Evolutionary conservation across 35 echinoderm and acorn worm species (phyloP), one percentile per base, ranked within the genome.

Genomic region (Stichopus chloronotus): DNA sequence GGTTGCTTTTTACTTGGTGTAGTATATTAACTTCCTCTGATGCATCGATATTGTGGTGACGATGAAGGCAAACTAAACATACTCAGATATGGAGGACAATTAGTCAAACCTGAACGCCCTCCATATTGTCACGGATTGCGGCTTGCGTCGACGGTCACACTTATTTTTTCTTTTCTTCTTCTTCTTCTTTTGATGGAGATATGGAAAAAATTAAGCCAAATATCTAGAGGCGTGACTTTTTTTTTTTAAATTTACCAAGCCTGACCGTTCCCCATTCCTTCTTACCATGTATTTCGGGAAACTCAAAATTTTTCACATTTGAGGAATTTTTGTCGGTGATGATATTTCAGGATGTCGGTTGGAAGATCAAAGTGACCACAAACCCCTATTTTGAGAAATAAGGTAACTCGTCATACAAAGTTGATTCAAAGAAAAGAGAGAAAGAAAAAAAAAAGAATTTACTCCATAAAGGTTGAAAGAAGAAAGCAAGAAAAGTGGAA

Each of bases 61-160:
- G 69, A 74, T 74, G 69, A 74, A 43, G 30, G 30, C 30, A 43
- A 14, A 20, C 17, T 74, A 74, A 74, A 16, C 13, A 74, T 19
- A 19, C 69, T n/a, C 30, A 20, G 69, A 74, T 74, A 74, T 43
- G 30, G 69, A 74, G 69, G 19, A 74, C 69, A 74, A 74, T 74
- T 74, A 74, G 2, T 14, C 69, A 16, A n/a, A 19, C 69, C 69
- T 14, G 19, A 14, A 4, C 19, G 19, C 19, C 69, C 19, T 6
- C 82, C 82, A 85, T 58, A 58, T 85, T 85, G 82, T 85, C 82
- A 85, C 82, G 82, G 82, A 59, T 23, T 85, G 82, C 82, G 82
- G 82, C 82, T n/a, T 58, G 58, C 20, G 19, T 85, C 52, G 82
- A 58, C 82, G 54, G 55, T 85, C 55, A 85, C 19, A 85, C 55